Base-by-base conservation (phyloP, 2,797 vertebrate genomes). In the Acestrorhynchus altus region DNA sequence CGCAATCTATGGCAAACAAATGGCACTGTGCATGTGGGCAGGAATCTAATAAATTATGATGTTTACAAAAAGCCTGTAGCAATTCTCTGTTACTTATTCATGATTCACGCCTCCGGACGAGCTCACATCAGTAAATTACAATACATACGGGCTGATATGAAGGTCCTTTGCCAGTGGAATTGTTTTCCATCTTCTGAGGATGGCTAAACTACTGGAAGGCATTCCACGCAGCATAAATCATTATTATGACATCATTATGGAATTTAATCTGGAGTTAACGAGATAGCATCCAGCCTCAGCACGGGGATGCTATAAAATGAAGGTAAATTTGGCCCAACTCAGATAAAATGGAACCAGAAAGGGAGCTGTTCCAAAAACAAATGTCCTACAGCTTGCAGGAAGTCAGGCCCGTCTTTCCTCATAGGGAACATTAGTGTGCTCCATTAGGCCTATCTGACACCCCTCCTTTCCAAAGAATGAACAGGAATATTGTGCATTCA, bases 51-150 rank as follows among this genome's bases (percentile, higher is more conserved):
- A 56, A 76, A 40, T 47, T 20, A 31, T 31, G n/a, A 44, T 71
- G 59, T 59, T 75, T 71, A 26, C 10, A 22, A 56, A 74, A 60
- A 1, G 20, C 57, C 61, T 26, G 61, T 18, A 18, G 26, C 39
- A 39, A 15, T 46, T 9, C 1, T 11, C 8, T 20, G 47, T 65
- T 65, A 71, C 31, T 71, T 76, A 80, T 71, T 71, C 22, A 80
- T 65, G 49, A 47, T 20, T 15, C 49, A n/a, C 47, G 57, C 10
- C 49, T 57, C 20, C 52, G 22, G 26, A 54, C 39, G 2, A 22
- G 47, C 61, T 66, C 24, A 8, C 28, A 44, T 69, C 28, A 40
- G 51, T 20, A 57, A 70, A 80, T 64, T 39, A 20, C 13, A 54
- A 35, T 79, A 44, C 63, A 28, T 0, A 24, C 15, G n/a, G 42